Base-by-base conservation (phyloP, 30 jellyfish, hydroid and myxozoan species). In the Mastigias papua region DNA sequence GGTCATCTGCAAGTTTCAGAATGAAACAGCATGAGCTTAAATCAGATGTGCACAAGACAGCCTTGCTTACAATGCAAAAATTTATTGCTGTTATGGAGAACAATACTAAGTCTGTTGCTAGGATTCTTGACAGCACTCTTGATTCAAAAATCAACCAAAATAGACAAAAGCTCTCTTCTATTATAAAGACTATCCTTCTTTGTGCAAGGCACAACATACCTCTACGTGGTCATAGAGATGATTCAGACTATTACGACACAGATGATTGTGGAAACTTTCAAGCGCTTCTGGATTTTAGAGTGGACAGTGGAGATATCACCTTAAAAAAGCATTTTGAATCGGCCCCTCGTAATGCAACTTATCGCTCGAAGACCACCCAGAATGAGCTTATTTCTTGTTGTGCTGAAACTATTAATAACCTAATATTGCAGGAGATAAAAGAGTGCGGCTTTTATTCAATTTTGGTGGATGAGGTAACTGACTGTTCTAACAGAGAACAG, bases 401-500 rank as follows among this genome's bases (percentile, higher is more conserved):
- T 16, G 75, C 75, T 63, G 8, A 63, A n/a, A 31, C 26, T 63
- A 33, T 63, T 1, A 63, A 63, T 0, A 1, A 63, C 34, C 75
- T 16, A 19, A 63, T 63, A 63, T n/a, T 63, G 16, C 20, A 63
- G 34, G 75, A 63, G 75, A 63, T 63, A 0, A 17, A 63, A 1
- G 75, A 63, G 34, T 63, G 75, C 25, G 75, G 75, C 34, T 17
- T 63, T 1, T 63, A 13, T 63, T 3, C 75, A 1, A 63, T 61
- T 5, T 26, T 71, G 31, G 65, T 11, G n/a, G 66, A 71, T n/a
- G n/a, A n/a, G n/a, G n/a, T n/a, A n/a, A n/a, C n/a, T n/a, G n/a
- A n/a, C n/a, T n/a, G n/a, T n/a, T 34, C 95, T 19, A 77, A 54
- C 31, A 87, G 26, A 28, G 93, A 80, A 34, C 96, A 87, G 74